A percentile compares a stretch with the other conserved stretches of the same genome.
Evolutionary conservation across 2,888 invertebrate genomes (phyloP).

Genomic region (Cerceris ruficornis): DNA sequence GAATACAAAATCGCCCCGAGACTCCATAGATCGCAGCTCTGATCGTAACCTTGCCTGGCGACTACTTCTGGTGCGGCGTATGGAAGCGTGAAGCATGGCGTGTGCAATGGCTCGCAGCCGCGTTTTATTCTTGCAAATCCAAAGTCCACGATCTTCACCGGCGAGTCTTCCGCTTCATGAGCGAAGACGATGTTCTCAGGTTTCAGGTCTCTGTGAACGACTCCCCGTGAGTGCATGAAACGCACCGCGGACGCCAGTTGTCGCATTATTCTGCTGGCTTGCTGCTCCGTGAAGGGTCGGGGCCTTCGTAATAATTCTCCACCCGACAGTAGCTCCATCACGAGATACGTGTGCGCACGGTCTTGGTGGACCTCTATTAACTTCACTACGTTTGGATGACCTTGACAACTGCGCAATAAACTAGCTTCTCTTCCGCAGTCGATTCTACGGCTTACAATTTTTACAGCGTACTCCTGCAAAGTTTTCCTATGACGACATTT

Average conservation of each 20-base stretch:
- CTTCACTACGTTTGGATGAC: conserved; percentile 93
- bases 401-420: conserved; percentile 91
- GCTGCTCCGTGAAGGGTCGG: conserved; percentile 88
- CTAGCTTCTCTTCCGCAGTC: conserved; percentile 90
- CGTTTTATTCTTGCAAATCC: conserved; percentile 94
- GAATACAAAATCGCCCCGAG: conserved; percentile 96
- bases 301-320: conserved; percentile 90
- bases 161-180: conserved; percentile 83
- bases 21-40: conserved; percentile 98
- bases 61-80: conserved; percentile 98
- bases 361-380: conserved; percentile 93
- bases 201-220: conserved; percentile 97
- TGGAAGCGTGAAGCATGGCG: conserved; percentile 96
- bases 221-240: conserved; percentile 92
- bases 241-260: conserved; percentile 92
- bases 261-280: conserved; percentile 90
- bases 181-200: conserved; percentile 92
- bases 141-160: conserved; percentile 96
- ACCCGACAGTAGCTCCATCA: conserved; percentile 92
- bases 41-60: conserved; percentile 90
- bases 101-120: conserved; percentile 85
- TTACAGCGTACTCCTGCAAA: conserved; percentile 92
- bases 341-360: conserved; percentile 93
- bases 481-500: conserved; percentile 89
- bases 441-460: conserved; percentile 88